Conservation (phyloP, 2,113 vertebrate genomes). For the Lasiurus borealis region DNA sequence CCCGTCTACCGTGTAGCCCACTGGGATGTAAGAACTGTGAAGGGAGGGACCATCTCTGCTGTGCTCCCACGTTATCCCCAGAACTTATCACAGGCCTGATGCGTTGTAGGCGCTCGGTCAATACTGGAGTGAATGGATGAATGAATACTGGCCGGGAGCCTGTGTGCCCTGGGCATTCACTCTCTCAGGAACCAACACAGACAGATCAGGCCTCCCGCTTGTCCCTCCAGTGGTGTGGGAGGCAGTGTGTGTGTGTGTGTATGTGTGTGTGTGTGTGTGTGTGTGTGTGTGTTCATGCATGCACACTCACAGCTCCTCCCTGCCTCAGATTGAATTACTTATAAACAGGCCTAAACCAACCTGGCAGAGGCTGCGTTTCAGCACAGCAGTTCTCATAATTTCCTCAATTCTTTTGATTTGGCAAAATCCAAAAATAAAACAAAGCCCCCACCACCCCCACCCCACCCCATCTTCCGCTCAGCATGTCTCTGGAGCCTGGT, state of each 20-base stretch:
- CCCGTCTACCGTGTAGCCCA: neutral
- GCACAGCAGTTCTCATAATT: conserved; percentile 69
- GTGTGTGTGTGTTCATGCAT: neutral
- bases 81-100: neutral
- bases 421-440: conserved; percentile 81
- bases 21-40: neutral
- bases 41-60: neutral
- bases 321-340: conserved; percentile 78
- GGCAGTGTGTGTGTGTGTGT: neutral
- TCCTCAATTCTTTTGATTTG: conserved; percentile 80
- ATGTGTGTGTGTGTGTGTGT: neutral
- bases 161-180: neutral
- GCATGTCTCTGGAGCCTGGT: conserved; percentile 80
- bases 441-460: conserved; percentile 20
- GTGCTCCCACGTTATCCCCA: neutral
- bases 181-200: neutral
- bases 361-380: conserved; percentile 69
- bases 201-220: neutral
- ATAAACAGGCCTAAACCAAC: conserved; percentile 71
- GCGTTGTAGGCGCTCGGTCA: neutral
- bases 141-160: neutral
- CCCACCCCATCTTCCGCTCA: conserved; percentile 82
- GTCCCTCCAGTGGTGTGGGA: neutral
- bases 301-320: conserved; percentile 46
- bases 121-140: neutral